Base-by-base conservation (phyloP, 2,888 invertebrate genomes). In the Buathra laborator region DNA sequence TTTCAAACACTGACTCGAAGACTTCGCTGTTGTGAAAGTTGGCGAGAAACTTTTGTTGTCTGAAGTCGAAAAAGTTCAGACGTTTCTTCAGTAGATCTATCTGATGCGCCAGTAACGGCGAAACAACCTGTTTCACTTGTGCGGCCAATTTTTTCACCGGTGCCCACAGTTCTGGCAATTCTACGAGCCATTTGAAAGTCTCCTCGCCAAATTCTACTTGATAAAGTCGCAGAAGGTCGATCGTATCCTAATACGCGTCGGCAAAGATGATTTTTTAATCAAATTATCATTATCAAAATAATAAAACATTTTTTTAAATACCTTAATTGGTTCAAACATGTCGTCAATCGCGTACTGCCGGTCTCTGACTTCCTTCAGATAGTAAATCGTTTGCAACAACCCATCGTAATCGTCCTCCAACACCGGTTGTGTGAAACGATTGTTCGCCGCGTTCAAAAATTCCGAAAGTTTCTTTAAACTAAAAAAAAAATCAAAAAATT, bases 91-190 rank as follows among this genome's bases (percentile, higher is more conserved):
- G 97, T 71, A 97, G 96, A 79, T 97, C 97, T 0, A 98, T 97
- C 94, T 99, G 98, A 83, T 96, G 96, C 3, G 98, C 97, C 93
- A 98, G 98, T 84, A 99, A 95, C 19, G 99, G 98, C 0, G 97
- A 97, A 53, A 99, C 98, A 67, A 96, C 95, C 93, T 98, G 98
- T 93, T 98, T 98, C 70, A 97, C 96, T 74, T 96, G 96, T 2
- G 97, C 96, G 0, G 97, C 97, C 82, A 97, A 94, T 94, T 98
- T 98, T 93, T 98, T 98, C 7, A 98, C 95, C 89, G 96, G 97
- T 72, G 95, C 95, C 99, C 99, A 99, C 89, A 96, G 96, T 88
- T 98, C 98, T 0, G 99, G 99, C 62, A 99, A 94, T 89, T 98
- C 96, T 92, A 97, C 95, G 89, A 97, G 91, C 95, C 95, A 88